These are phyloP conservation scores for Sporophila hypoxantha DNA, from an alignment of 2,113 vertebrate species.

Conservation along the genomic window DNA sequence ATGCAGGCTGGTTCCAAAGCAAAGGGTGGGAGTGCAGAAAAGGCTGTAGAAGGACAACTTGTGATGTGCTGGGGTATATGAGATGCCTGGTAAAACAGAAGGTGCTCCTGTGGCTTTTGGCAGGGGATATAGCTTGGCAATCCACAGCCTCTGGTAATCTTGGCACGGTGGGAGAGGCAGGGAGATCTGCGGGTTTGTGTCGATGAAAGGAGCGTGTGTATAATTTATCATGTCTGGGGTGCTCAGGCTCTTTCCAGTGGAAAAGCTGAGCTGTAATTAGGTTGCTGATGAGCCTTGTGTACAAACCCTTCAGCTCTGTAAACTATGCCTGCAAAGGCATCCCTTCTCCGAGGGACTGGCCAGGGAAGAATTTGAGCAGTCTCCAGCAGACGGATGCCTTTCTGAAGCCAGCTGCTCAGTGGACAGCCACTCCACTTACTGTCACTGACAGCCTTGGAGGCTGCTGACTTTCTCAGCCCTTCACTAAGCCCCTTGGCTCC, in stretches of 20 bases:
- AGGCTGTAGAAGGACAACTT: background rate
- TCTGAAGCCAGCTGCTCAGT: background rate
- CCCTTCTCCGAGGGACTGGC: background rate
- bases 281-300: background rate
- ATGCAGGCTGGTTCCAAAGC: background rate
- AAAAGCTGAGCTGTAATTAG: constrained; percentile 43
- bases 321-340: background rate
- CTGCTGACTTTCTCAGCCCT: background rate
- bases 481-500: background rate
- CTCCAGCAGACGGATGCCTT: background rate
- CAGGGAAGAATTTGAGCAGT: background rate
- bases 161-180: background rate
- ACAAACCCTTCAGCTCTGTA: background rate
- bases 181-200: background rate
- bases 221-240: constrained; percentile 20
- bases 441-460: background rate
- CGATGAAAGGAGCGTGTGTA: background rate
- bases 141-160: background rate
- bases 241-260: constrained; percentile 2
- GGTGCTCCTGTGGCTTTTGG: constrained; percentile 5
- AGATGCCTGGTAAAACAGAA: constrained; percentile 12
- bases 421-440: background rate
- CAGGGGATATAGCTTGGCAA: background rate
- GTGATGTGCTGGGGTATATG: background rate
- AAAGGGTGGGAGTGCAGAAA: background rate